A percentile compares a stretch with the other conserved stretches of the same genome.
Evolutionary conservation across 2,113 vertebrate genomes (phyloP).

Genomic region (Lontra canadensis): DNA sequence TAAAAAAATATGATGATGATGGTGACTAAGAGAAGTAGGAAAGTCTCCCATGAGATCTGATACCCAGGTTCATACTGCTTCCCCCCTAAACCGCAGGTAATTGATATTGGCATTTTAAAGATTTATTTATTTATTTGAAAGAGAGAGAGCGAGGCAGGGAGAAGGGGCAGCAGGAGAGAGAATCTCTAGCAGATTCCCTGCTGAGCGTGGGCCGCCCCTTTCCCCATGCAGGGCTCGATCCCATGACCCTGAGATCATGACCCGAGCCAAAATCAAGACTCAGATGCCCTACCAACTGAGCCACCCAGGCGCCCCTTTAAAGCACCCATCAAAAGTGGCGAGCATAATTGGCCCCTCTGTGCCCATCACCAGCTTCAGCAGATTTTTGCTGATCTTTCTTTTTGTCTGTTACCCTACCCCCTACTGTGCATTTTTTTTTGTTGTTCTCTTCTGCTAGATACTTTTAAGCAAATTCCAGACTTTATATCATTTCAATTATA

Average conservation of each 20-base stretch:
- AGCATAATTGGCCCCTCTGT: neutral
- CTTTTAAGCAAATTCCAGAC: neutral
- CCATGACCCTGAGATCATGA: neutral
- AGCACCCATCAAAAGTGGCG: neutral
- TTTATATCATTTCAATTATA: neutral
- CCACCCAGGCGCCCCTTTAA: neutral
- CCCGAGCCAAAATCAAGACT: neutral
- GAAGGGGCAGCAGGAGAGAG: neutral
- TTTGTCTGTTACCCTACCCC: neutral
- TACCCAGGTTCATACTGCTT: neutral
- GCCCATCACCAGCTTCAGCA: neutral
- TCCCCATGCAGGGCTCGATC: neutral
- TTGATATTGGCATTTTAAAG: neutral
- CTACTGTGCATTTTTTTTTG: neutral
- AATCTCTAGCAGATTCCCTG: neutral
- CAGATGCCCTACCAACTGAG: neutral
- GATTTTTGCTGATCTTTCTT: neutral
- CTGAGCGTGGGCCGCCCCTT: accelerated
- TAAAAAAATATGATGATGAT: neutral
- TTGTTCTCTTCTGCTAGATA: neutral
- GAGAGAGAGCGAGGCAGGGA: neutral
- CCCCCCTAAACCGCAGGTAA: neutral
- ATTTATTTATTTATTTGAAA: neutral
- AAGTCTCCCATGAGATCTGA: neutral
- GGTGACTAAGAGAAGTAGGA: neutral